These are phyloP conservation scores for Pluvialis apricaria DNA, from an alignment of 2,113 vertebrate species.

Conservation along the genomic window DNA sequence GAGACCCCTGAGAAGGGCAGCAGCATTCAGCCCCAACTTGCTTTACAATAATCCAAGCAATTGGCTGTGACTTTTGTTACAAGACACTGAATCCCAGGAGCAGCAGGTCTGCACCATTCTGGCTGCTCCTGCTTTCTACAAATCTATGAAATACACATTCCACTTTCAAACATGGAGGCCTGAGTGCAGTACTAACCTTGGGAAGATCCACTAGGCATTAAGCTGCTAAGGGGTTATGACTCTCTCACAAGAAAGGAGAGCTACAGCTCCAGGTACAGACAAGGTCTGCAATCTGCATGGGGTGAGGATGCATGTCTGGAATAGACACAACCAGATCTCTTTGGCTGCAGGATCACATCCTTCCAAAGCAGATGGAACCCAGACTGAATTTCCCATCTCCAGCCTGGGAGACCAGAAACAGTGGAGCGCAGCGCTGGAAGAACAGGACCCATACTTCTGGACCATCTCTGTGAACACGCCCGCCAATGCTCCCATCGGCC, in stretches of 20 bases:
- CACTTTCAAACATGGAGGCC: not conserved
- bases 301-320: not conserved
- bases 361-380: constrained; percentile 56
- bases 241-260: not conserved
- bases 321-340: not conserved
- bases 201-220: not conserved
- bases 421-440: constrained; percentile 73
- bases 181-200: not conserved
- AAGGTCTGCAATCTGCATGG: not conserved
- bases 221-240: not conserved
- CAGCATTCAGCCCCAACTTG: not conserved
- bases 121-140: not conserved
- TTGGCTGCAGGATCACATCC: constrained; percentile 52
- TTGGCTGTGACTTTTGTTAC: not conserved
- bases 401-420: constrained; percentile 31
- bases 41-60: not conserved
- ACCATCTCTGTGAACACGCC: constrained; percentile 70
- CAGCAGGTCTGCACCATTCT: not conserved
- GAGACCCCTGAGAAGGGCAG: not conserved
- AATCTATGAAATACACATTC: not conserved
- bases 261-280: not conserved
- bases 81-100: not conserved
- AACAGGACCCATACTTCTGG: constrained; percentile 22
- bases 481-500: constrained; percentile 73
- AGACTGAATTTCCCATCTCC: constrained; percentile 61